phyloP scores from a whole-genome alignment of 2,797 vertebrate species.

The Helarctos malayanus region DNA sequence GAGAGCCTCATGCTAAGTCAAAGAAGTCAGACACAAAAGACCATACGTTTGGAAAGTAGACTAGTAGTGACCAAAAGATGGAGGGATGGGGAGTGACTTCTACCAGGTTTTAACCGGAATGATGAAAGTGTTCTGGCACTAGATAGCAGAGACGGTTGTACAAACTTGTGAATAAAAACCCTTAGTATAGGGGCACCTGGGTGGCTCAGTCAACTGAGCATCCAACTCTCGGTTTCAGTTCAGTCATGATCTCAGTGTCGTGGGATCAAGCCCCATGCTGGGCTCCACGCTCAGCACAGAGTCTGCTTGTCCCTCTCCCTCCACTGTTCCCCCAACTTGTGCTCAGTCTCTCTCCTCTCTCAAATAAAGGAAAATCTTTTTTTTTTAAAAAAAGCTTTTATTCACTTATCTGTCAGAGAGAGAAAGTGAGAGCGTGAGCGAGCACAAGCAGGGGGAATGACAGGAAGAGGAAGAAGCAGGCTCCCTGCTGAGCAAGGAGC shows the following conservation, averaged over 20 bases:
- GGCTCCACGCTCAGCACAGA: not conserved
- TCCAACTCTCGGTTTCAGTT: not conserved
- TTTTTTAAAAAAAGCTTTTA: too few species aligned
- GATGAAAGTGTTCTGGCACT: conserved; percentile 49
- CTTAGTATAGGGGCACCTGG: not conserved
- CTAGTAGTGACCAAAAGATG: not conserved
- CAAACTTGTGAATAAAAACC: not conserved
- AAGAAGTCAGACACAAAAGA: conserved; percentile 40
- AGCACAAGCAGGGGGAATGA: too few species aligned
- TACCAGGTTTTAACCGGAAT: not conserved
- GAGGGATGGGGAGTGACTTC: not conserved
- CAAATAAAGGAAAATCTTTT: not conserved
- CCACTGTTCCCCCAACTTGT: not conserved
- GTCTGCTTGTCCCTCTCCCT: not conserved
- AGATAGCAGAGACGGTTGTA: not conserved
- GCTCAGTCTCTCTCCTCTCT: not conserved
- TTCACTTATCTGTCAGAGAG: too few species aligned
- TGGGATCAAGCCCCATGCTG: not conserved
- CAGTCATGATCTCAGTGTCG: not conserved
- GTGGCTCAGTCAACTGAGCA: not conserved
- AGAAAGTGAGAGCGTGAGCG: too few species aligned
- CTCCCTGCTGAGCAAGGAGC: too few species aligned
- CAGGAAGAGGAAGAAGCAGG: too few species aligned
- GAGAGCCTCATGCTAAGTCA: conserved; percentile 25
- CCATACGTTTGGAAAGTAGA: not conserved